Evolutionary conservation across 92 coral and sea anemone genomes (phyloP).

Genomic region (Paramuricea clavata): DNA sequence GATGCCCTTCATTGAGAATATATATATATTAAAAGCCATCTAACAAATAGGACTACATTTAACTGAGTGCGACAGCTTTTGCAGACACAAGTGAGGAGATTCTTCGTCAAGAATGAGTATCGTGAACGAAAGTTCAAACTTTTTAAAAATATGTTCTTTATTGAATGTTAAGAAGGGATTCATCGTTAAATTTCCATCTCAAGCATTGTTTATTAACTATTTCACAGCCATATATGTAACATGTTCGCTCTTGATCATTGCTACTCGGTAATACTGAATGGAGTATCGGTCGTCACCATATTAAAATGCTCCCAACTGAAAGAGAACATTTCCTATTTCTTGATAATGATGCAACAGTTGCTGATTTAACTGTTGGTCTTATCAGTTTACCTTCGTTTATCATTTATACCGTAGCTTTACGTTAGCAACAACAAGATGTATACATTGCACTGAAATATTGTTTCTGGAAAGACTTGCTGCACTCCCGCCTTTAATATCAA

Average conservation of each 20-base stretch:
- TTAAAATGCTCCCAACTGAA: too few species aligned
- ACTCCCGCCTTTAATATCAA: neutral
- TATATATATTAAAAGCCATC: too few species aligned
- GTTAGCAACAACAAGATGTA: neutral
- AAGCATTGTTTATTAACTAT: neutral
- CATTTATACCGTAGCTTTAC: too few species aligned
- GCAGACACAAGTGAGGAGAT: neutral
- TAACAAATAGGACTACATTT: too few species aligned
- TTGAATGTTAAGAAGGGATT: neutral
- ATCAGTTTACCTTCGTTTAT: neutral
- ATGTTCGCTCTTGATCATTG: neutral
- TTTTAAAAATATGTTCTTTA: neutral
- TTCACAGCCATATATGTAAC: neutral
- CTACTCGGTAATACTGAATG: neutral
- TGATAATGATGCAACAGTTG: too few species aligned
- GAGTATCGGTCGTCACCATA: neutral
- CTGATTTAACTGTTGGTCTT: neutral
- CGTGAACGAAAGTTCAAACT: neutral
- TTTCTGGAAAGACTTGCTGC: neutral
- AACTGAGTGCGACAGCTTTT: too few species aligned
- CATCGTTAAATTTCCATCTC: neutral
- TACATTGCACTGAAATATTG: neutral
- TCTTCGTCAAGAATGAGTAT: neutral
- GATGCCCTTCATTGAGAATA: neutral
- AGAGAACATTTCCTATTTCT: too few species aligned